Base-by-base conservation (phyloP, 2,888 invertebrate species). In the Oxystoma pomonae region DNA sequence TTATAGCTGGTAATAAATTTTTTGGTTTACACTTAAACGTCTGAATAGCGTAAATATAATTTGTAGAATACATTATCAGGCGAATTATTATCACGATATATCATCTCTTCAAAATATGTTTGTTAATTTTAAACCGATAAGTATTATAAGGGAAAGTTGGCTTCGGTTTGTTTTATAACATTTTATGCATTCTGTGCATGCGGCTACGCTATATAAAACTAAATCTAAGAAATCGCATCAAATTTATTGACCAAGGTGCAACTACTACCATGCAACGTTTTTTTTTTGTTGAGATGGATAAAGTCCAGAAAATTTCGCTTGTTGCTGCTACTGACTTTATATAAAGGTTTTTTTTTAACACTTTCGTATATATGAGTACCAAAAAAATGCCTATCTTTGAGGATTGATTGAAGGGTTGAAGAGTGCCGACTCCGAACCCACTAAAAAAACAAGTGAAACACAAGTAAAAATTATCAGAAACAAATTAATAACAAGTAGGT, bases 81-180 rank as follows among this genome's bases (percentile, higher is more conserved):
- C 60, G 61, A 64, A 64, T 64, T 64, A 64, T 64, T 64, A 64
- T 64, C 64, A 58, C 59, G 50, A 61, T 61, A 64, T 59, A 61
- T 61, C 56, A 64, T 64, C 60, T 61, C 61, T 62, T 58, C 59
- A 59, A 61, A 60, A 64, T 52, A 58, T 52, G 51, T 62, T 58
- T 57, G 60, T 61, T 59, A 61, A 64, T 61, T 64, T 61, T 61
- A 61, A 59, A 57, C 59, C 61, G 57, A 58, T 64, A 59, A 61
- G 35, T 35, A 35, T 7, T 35, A 53, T 57, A 61, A 64, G 61
- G 56, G 64, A 64, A 64, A 64, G 64, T 64, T 64, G 59, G 12
- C 5, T n/a, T n/a, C n/a, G n/a, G n/a, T n/a, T 35, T 35, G 35
- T 35, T 35, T 35, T 35, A 35, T 35, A 35, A 35, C 35, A 35